Evolutionary conservation across 2,113 vertebrate species (phyloP).

Genomic region (Egretta garzetta): DNA sequence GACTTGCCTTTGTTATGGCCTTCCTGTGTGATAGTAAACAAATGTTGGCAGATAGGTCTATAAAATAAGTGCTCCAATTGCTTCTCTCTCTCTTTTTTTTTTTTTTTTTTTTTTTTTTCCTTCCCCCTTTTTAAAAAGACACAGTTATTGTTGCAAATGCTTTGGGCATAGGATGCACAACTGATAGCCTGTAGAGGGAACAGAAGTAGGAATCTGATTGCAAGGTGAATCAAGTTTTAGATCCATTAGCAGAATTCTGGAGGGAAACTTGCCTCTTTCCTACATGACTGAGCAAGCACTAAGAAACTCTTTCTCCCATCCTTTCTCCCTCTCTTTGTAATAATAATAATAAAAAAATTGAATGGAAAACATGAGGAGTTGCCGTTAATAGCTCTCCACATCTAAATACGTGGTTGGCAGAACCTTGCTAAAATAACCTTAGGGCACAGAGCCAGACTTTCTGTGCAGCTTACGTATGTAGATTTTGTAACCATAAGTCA

Average conservation of each 20-base stretch:
- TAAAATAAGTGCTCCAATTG: neutral
- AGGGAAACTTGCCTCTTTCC: neutral
- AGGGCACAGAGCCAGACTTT: constrained; percentile 63
- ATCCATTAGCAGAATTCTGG: neutral
- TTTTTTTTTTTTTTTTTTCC: rapidly evolving
- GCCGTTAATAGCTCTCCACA: constrained; percentile 63
- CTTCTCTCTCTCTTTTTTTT: too few relatives aligned
- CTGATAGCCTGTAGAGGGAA: neutral
- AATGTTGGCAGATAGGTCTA: neutral
- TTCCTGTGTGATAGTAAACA: neutral
- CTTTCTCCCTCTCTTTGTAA: constrained; percentile 6
- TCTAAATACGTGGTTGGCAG: constrained; percentile 61
- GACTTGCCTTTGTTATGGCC: neutral
- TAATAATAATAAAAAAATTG: constrained; percentile 31
- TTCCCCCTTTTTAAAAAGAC: rapidly evolving
- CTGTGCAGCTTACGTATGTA: constrained; percentile 43
- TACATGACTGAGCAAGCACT: constrained; percentile 19
- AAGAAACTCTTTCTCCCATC: neutral
- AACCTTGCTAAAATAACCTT: constrained; percentile 69
- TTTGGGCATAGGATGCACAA: neutral
- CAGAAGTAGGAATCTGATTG: neutral
- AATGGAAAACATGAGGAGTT: constrained; percentile 72
- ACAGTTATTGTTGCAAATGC: neutral
- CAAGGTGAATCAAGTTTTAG: neutral
- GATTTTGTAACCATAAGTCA: constrained; percentile 64